Evolutionary conservation across 2,888 invertebrate genomes (phyloP), one percentile per base, ranked within the genome.

Genomic region (Lasiommata megera): DNA sequence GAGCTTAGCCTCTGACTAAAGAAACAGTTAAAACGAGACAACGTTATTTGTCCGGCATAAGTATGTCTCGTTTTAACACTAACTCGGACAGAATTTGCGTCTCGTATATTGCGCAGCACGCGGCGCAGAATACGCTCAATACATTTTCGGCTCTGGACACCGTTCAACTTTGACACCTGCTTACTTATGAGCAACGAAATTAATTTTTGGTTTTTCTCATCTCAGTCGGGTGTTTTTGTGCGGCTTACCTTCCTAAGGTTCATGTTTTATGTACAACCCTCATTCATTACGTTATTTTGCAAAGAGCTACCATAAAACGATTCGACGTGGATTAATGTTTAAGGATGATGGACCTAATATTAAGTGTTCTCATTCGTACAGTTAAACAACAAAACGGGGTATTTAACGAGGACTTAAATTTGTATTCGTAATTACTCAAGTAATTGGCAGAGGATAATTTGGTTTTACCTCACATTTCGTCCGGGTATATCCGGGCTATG

Each of bases 401-500:
- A 11, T 14, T 3, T 0, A 11, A 41, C 17, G 11, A 18, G 40
- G 5, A 18, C 18, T 41, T 41, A 11, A 11, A 41, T 44, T 44
- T 40, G n/a, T 11, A 18, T 17, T 31, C 14, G n/a, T n/a, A n/a
- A n/a, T 7, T 1, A 37, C 28, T 18, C 47, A 41, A 34, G 37
- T 11, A 61, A 34, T 51, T 16, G 28, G 11, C 29, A 38, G 48
- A 41, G 38, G 14, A 38, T 54, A 46, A 41, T 58, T 54, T 54
- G 52, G 53, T 23, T 64, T 60, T 54, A 38, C 54, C 61, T 56
- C 51, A 50, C 48, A 56, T 28, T 11, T 53, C 38, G 55, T 60
- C 57, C 50, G 52, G 47, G 53, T 66, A 69, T 69, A 74, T 74
- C 71, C 71, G 66, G 62, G 65, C 61, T 61, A 61, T 67, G 66